Base-by-base conservation (phyloP, 2,113 vertebrate genomes). In the Colistium nudipinnis region DNA sequence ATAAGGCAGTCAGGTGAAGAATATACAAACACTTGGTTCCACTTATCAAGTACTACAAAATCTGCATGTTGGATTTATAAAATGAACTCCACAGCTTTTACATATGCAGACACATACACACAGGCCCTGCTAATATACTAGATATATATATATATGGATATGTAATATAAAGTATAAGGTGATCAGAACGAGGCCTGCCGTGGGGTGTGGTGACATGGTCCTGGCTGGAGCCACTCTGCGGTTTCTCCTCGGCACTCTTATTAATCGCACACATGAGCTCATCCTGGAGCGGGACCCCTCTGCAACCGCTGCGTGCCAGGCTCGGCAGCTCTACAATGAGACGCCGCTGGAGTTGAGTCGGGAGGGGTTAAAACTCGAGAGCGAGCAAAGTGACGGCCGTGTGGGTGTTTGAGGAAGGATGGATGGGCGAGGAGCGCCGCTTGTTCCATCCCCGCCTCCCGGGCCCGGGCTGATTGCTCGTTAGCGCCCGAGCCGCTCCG, bases 231-330 rank as follows among this genome's bases (percentile, higher is more conserved):
- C 62, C 45, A n/a, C 69, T 79, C 68, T 81, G 73, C 14, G 70
- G 81, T 86, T 85, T 81, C 57, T 77, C 74, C 24, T 69, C 61
- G 30, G 68, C 57, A 59, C 81, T 82, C 82, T 85, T 81, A 87
- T 90, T 85, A 81, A 91, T 89, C 70, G 61, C 41, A 80, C 86
- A 80, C 80, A 80, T 83, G 74, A 85, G 76, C 70, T 88, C 83
- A 89, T 82, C 74, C 77, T 87, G 82, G 78, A 83, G 43, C 65
- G 3, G 48, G 66, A 65, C 25, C 44, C 67, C 25, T 39, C 67
- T 33, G 24, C n/a, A 22, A 52, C 59, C 51, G 77, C 72, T 67
- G 63, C 80, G 54, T 10, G 54, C 75, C 80, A 80, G 61, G 20
- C 43, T 62, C 79, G 60, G 55, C 24, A 35, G 35, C 55, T 71